phyloP scores from a whole-genome alignment of 2,113 vertebrate genomes.

The Promerops cafer region DNA sequence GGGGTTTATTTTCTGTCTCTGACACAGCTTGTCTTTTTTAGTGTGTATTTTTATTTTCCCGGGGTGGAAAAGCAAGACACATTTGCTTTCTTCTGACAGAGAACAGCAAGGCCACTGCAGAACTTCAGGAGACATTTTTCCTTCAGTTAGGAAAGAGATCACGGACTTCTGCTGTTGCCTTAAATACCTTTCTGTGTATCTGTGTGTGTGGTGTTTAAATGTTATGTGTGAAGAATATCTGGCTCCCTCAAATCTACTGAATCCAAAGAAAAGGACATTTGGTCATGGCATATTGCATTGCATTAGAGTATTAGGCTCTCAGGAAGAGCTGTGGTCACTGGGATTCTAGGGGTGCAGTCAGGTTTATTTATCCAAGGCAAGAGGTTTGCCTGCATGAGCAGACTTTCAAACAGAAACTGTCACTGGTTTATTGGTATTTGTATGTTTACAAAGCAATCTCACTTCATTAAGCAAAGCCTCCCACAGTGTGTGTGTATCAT shows the following conservation, averaged over 20 bases:
- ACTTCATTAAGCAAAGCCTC: background rate
- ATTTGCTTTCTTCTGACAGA: background rate
- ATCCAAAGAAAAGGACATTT: background rate
- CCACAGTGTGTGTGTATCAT: background rate
- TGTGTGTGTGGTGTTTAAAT: background rate
- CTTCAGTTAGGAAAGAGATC: background rate
- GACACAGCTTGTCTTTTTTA: background rate
- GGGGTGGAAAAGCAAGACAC: background rate
- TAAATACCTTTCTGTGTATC: background rate
- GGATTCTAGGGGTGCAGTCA: background rate
- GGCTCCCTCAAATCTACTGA: background rate
- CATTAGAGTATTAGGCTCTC: background rate
- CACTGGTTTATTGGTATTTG: background rate
- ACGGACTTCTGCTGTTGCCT: background rate
- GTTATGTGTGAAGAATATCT: background rate
- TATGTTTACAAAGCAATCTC: background rate
- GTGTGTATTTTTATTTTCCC: background rate
- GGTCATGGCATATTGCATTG: background rate
- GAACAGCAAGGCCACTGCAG: background rate
- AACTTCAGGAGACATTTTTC: background rate
- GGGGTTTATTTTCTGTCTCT: background rate
- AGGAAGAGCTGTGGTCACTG: background rate
- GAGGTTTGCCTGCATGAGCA: background rate
- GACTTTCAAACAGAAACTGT: background rate
- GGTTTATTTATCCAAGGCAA: background rate